These are phyloP conservation scores for Mimas tiliae DNA, from an alignment of 2,888 invertebrate genomes.

Conservation along the genomic window DNA sequence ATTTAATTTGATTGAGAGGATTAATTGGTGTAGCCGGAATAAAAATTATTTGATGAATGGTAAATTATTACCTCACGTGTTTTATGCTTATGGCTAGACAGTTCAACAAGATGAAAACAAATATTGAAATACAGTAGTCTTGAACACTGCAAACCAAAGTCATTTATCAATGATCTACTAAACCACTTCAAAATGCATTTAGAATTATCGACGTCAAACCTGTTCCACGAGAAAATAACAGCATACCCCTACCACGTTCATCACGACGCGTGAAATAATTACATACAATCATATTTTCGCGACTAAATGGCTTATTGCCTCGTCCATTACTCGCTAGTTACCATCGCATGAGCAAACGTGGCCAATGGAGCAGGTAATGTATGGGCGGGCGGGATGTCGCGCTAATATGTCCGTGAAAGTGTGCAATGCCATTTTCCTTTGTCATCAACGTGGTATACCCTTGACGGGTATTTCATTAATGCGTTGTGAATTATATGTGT, in stretches of 20 bases:
- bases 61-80: no score
- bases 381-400: conserved; percentile 28
- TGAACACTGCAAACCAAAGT: no score
- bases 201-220: neutral
- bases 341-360: conserved; percentile 7
- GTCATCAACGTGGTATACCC: conserved; percentile 33
- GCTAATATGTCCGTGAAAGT: conserved; percentile 43
- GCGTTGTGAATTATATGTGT: neutral
- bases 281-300: conserved; percentile 8
- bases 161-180: neutral
- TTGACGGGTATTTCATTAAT: conserved; percentile 19
- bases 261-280: conserved; percentile 14
- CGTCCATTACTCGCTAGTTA: conserved; percentile 16
- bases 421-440: conserved; percentile 44
- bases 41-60: no score
- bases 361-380: conserved; percentile 41
- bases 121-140: no score
- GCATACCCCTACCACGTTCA: neutral
- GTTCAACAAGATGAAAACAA: no score
- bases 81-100: no score
- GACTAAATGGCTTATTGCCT: neutral
- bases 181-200: no score
- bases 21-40: no score
- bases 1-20: no score
- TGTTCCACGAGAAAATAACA: neutral